Base-by-base conservation (phyloP, 1,140 invertebrate genomes). In the Linepithema humile region DNA sequence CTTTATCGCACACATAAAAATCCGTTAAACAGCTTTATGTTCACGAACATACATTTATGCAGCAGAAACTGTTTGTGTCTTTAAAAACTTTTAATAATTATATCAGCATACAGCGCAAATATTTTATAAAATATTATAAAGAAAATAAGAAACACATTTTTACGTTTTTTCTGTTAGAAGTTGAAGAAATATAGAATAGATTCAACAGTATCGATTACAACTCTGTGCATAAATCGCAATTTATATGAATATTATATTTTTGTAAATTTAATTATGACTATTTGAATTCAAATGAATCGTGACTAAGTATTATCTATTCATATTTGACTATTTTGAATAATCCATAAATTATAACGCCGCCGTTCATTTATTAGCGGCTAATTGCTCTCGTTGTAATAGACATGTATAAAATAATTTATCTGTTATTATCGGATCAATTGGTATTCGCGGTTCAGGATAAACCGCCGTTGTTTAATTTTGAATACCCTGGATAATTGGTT, bases 331-430 rank as follows among this genome's bases (percentile, higher is more conserved):
- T 75, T 17, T 48, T 1, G 12, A 20, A 32, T 7, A 7, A 45
- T 67, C 15, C n/a, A 74, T 60, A 60, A 75, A 48, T 23, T 12
- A 75, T 32, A 2, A 20, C n/a, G 10, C 50, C n/a, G 38, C 5
- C 20, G 23, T 73, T 73, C 15, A 57, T 78, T 78, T 84, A 78
- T 84, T 50, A 35, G 40, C 7, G 26, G 17, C 35, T 10, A 64
- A 40, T 40, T 20, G n/a, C n/a, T 20, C 23, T 32, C 23, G 0
- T 7, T 59, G 6, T 23, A 23, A 59, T 20, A 29, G 29, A 35
- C 35, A 45, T n/a, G 9, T 40, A 26, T 26, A 29, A 50, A 50
- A 53, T 53, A 26, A 77, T 38, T n/a, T 3, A 67, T 35, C 26
- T n/a, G 48, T 53, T 40, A 78, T 38, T 48, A 38, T 62, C n/a